Percentiles rank a stretch among this genome's conserved stretches.
These are phyloP conservation scores for Abrostola tripartita DNA, from an alignment of 2,888 invertebrate genomes.

Conservation along the genomic window DNA sequence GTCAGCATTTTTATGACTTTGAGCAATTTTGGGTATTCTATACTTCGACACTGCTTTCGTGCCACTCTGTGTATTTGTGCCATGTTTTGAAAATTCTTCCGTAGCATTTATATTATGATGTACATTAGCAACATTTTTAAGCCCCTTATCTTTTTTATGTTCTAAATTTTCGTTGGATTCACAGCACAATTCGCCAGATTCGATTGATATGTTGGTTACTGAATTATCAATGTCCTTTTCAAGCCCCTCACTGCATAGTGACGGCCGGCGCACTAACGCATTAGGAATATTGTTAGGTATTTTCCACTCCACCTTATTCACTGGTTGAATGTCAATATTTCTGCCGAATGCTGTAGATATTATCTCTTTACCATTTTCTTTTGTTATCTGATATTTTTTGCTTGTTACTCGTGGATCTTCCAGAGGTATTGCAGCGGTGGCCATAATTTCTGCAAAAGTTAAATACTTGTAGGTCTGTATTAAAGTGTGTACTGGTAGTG, in stretches of 20 bases:
- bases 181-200: slow-evolving; percentile 66
- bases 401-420: slow-evolving; percentile 77
- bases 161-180: slow-evolving; percentile 26
- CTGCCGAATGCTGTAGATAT: slow-evolving; percentile 64
- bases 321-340: slow-evolving; percentile 65
- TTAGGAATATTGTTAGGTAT: slow-evolving; percentile 63
- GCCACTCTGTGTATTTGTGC: slow-evolving; percentile 16
- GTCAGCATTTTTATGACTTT: slow-evolving; percentile 20
- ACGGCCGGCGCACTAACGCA: slow-evolving; percentile 58
- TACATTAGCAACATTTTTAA: slow-evolving; percentile 11
- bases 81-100: slow-evolving; percentile 24
- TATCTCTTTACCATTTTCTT: slow-evolving; percentile 59
- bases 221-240: slow-evolving; percentile 66
- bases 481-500: neutral
- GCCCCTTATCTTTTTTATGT: slow-evolving; percentile 17
- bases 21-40: slow-evolving; percentile 61
- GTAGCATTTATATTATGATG: slow-evolving; percentile 5
- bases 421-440: slow-evolving; percentile 62
- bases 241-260: slow-evolving; percentile 51
- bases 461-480: slow-evolving; percentile 20
- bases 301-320: slow-evolving; percentile 67
- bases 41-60: slow-evolving; percentile 27
- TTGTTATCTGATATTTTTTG: slow-evolving; percentile 68
- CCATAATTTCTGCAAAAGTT: slow-evolving; percentile 74
- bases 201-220: slow-evolving; percentile 58